These are phyloP conservation scores for Catostylus mosaicus DNA, from an alignment of 30 jellyfish, hydroid and myxozoan genomes.

Conservation along the genomic window DNA sequence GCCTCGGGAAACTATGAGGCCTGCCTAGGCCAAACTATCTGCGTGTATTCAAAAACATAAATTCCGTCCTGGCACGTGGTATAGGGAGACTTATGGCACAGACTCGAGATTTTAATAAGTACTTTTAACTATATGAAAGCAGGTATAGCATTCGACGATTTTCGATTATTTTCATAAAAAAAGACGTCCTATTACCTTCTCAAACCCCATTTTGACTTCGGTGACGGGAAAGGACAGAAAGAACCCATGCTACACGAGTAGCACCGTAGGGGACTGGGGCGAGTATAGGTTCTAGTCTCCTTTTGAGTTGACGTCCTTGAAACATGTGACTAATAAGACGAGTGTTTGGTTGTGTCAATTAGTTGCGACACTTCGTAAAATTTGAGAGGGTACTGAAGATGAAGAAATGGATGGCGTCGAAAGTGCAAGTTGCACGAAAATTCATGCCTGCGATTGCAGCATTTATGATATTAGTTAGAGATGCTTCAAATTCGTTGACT, in stretches of 20 bases:
- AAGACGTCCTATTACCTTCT: constrained; percentile 42
- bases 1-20: not conserved
- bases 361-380: too few relatives aligned
- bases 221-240: constrained; percentile 45
- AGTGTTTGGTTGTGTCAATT: too few relatives aligned
- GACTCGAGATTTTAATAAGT: too few relatives aligned
- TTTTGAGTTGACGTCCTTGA: too few relatives aligned
- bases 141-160: not conserved
- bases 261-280: constrained; percentile 32
- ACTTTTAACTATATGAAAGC: not conserved
- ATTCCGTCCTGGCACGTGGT: not conserved
- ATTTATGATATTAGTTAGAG: too few relatives aligned
- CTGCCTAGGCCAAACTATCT: not conserved
- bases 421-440: too few relatives aligned
- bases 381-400: too few relatives aligned
- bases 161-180: not conserved
- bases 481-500: too few relatives aligned
- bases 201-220: constrained; percentile 70
- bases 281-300: constrained; percentile 17
- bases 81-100: too few relatives aligned
- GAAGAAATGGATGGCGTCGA: too few relatives aligned
- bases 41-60: not conserved
- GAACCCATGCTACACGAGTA: constrained; percentile 57
- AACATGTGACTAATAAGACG: too few relatives aligned
- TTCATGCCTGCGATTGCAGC: too few relatives aligned